Percentiles rank a stretch among this genome's conserved stretches.
phyloP scores from a whole-genome alignment of 1,140 invertebrate species.

The Hycleus phaleratus region DNA sequence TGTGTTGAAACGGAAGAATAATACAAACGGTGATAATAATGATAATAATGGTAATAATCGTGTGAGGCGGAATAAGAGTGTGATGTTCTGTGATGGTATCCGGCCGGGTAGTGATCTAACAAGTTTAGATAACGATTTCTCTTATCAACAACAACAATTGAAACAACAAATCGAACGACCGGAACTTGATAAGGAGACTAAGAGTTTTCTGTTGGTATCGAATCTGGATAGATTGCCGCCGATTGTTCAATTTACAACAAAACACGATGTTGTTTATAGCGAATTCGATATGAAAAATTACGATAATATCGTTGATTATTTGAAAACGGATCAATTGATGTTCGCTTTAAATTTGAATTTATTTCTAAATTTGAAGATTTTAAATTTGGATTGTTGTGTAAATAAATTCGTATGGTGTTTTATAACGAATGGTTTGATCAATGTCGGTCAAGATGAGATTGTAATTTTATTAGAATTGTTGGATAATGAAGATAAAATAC shows the following conservation, averaged over 20 bases:
- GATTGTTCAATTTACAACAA: constrained; percentile 46
- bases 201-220: constrained; percentile 51
- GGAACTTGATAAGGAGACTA: constrained; percentile 44
- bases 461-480: constrained; percentile 71
- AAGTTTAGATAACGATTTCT: constrained; percentile 53
- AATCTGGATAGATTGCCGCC: constrained; percentile 46
- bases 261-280: constrained; percentile 43
- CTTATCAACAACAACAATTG: constrained; percentile 24
- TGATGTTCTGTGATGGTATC: constrained; percentile 90
- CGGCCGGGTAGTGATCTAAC: constrained; percentile 83
- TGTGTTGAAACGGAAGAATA: constrained; percentile 66
- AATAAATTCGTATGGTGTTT: constrained; percentile 75
- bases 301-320: constrained; percentile 42
- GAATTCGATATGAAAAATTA: constrained; percentile 45
- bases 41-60: no score
- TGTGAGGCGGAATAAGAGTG: constrained; percentile 56
- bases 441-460: constrained; percentile 81
- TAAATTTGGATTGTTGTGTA: constrained; percentile 75
- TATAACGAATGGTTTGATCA: constrained; percentile 68
- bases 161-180: constrained; percentile 9
- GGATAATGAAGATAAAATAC: constrained; percentile 58
- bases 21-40: constrained; percentile 37
- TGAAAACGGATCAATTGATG: constrained; percentile 57
- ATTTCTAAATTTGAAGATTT: constrained; percentile 66
- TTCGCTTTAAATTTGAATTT: constrained; percentile 78